phyloP scores from a whole-genome alignment of 64 coral and sea anemone species.

The Pocillopora damicornis region DNA sequence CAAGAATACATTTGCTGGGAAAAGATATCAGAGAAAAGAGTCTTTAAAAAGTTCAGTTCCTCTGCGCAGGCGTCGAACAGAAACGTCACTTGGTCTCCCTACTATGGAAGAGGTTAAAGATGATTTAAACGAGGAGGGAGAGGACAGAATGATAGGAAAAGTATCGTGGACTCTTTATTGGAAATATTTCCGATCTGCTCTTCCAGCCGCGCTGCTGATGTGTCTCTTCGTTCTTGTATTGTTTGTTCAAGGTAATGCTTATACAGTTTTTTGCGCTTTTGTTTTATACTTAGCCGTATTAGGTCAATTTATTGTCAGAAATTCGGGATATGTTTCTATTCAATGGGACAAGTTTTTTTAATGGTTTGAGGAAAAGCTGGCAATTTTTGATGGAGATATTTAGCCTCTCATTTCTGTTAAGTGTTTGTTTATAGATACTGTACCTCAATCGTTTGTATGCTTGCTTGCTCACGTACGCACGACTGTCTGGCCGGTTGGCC shows the following conservation, averaged over 20 bases:
- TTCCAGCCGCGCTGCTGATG: not conserved
- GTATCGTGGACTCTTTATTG: slow-evolving; percentile 29
- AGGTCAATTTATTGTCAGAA: not conserved
- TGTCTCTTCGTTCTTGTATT: slow-evolving; percentile 19
- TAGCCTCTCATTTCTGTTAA: too few species aligned
- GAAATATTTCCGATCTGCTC: slow-evolving; percentile 16
- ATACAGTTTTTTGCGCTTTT: too few species aligned
- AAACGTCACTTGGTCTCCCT: not conserved
- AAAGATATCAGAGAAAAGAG: not conserved
- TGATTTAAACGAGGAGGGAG: slow-evolving; percentile 8
- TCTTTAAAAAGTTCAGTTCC: not conserved
- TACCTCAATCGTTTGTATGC: too few species aligned
- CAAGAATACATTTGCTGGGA: not conserved
- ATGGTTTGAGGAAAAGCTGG: too few species aligned
- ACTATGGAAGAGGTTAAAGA: not conserved
- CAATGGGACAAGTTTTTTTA: too few species aligned
- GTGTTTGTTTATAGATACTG: too few species aligned
- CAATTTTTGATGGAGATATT: too few species aligned
- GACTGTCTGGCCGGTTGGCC: too few species aligned
- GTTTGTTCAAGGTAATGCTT: slow-evolving; percentile 19
- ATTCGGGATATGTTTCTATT: too few species aligned
- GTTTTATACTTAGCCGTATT: not conserved
- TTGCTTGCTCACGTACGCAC: too few species aligned
- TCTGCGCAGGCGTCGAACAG: not conserved
- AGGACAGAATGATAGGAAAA: slow-evolving; percentile 32